Evolutionary conservation across 2,113 vertebrate species (phyloP), one percentile per base, ranked within the genome.

Genomic region (Osmerus eperlanus): DNA sequence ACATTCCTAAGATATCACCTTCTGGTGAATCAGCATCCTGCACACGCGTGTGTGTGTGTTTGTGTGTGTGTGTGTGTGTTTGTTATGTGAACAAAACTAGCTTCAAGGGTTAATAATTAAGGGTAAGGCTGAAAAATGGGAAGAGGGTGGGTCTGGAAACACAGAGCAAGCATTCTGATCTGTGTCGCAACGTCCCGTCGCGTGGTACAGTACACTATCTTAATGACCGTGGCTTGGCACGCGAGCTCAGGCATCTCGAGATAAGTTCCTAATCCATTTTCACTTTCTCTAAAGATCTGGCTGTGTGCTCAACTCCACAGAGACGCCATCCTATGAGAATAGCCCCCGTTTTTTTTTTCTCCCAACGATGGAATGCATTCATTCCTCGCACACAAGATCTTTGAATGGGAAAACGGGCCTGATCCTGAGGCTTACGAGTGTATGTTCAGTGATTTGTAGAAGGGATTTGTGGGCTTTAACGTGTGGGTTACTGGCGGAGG

Each of bases 401-500:
- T 83, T 89, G 83, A 83, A 75, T 83, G 84, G 82, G 80, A 88
- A 87, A 85, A 89, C 82, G 71, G 87, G 83, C 85, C 80, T 88
- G 85, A 91, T 89, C 89, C 89, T 61, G 36, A 2, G 83, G 87
- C 87, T 91, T 90, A 91, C 53, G 73, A 55, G 79, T 83, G 86
- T 88, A 80, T 90, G 87, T 86, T 90, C 81, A 83, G 88, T 89
- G 88, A 90, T 91, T 91, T 91, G 90, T 89, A 78, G 74, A 76
- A 76, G 86, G 86, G 90, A 86, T 90, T 90, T 90, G 73, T 76
- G 58, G 84, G 87, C 79, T 88, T 89, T 89, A 79, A 79, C 85
- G 67, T 88, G 84, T 81, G 87, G 67, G 66, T 83, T 85, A 66
- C 79, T 81, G 72, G 78, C 78, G 68, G 85, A 81, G 78, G 73